Base-by-base conservation (phyloP, 2,888 invertebrate species). In the Diachrysia chrysitis region DNA sequence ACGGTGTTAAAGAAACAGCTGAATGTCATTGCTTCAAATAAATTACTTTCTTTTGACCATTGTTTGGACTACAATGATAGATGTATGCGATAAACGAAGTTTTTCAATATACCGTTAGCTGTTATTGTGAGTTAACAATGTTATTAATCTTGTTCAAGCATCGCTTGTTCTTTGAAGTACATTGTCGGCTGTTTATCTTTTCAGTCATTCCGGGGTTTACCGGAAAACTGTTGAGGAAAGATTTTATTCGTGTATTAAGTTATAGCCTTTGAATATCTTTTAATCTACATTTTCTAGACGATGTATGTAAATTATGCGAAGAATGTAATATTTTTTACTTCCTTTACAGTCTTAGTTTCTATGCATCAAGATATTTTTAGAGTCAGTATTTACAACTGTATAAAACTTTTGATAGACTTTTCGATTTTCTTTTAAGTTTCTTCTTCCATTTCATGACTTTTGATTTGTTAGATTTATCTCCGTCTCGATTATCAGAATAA, bases 31-130 rank as follows among this genome's bases (percentile, higher is more conserved):
- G 29, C 5, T 55, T 21, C 59, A 51, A 66, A 68, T 69, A 71
- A 68, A 77, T 81, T 68, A 81, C 77, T 79, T 80, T 79, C 80
- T 37, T 79, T 77, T 14, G 62, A 58, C 69, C 53, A 76, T 79
- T 80, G 71, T 71, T 68, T 61, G 54, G 59, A 66, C 58, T 48
- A 63, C 68, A 73, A 69, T 79, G 68, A 75, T 81, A 70, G 29
- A 74, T 71, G 56, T 66, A n/a, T 48, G 46, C 63, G 62, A 68
- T 78, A 61, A 60, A 67, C 19, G 60, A n/a, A 46, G 17, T 66
- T 71, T 69, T 69, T 71, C 14, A 56, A 51, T 55, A 12, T 48
- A 66, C 54, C 37, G 21, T 62, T 62, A 57, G 58, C 64, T 68
- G 70, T 71, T 62, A 63, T 61, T 78, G 66, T 63, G 29, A 65